Base-by-base conservation (phyloP, 2,113 vertebrate genomes). In the Fukomys damarensis region DNA sequence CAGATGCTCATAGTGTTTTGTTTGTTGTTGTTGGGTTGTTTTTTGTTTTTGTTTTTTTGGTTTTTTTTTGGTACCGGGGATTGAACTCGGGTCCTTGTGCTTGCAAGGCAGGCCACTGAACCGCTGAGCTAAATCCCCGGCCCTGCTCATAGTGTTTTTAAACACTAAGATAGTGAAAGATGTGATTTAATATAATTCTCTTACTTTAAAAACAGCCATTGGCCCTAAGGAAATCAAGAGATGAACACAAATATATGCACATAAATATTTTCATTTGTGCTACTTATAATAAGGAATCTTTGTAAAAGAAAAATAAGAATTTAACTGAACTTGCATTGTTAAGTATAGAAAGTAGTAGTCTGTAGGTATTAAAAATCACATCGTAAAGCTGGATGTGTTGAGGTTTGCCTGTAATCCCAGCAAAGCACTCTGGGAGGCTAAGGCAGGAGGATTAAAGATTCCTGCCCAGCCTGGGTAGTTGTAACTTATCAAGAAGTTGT, bases 281-380 rank as follows among this genome's bases (percentile, higher is more conserved):
- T 93, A 14, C 68, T 90, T 82, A 32, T 66, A 66, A 63, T 28
- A 86, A 86, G 79, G 61, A 92, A 94, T 97, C 79, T 86, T 43
- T 43, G 7, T 0, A 38, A n/a, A 79, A 79, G 17, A 72, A 79
- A 52, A 26, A 30, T 12, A 74, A 81, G 14, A 35, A 56, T 24
- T 54, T n/a, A 11, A 92, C 70, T 70, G 89, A 86, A 83, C 13
- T 80, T 61, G 46, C 52, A 54, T 86, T 86, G 30, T 30, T 30
- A 95, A 8, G 32, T 65, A 66, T 84, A 84, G 1, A 83, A 43
- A 54, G 61, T 30, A 72, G 49, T 93, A 35, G 10, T 88, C 22
- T 52, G 7, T 30, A 66, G 38, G 38, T 95, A 79, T 76, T 91
- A 91, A 88, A 91, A 82, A 65, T 85, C n/a, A 59, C 41, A 19